Evolutionary conservation across 1,140 invertebrate species (phyloP).

Genomic region (Eupristina koningsbergeri): DNA sequence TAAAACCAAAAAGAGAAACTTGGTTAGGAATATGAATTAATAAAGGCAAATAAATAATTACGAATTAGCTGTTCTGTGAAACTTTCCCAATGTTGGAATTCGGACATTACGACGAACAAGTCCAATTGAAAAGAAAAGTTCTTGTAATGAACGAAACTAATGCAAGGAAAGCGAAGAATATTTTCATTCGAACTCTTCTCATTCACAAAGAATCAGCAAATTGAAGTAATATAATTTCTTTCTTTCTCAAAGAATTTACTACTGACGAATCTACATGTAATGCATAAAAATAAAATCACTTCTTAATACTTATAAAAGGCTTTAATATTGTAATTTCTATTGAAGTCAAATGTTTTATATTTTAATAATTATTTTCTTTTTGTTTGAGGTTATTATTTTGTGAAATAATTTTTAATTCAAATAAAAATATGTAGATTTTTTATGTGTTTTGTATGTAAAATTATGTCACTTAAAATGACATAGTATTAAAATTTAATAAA

Average conservation of each 20-base stretch:
- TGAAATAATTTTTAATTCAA: no score
- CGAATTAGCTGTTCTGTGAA: not conserved
- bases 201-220: conserved; percentile 22
- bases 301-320: not conserved
- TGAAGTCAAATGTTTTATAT: no score
- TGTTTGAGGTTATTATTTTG: no score
- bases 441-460: no score
- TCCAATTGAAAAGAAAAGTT: conserved; percentile 38
- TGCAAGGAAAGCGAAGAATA: not conserved
- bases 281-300: not conserved
- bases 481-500: no score
- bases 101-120: conserved; percentile 20
- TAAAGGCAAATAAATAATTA: conserved; percentile 30
- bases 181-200: not conserved
- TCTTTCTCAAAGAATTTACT: not conserved
- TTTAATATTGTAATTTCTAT: not conserved
- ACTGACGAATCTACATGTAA: not conserved
- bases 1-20: not conserved
- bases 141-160: not conserved
- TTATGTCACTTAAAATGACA: no score
- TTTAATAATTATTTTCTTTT: no score
- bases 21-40: not conserved
- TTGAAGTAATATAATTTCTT: not conserved
- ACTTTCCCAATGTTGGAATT: conserved; percentile 1
- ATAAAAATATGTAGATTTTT: no score